Evolutionary conservation across 2,797 vertebrate species (phyloP).

Genomic region (Chlorospingus flavigularis): DNA sequence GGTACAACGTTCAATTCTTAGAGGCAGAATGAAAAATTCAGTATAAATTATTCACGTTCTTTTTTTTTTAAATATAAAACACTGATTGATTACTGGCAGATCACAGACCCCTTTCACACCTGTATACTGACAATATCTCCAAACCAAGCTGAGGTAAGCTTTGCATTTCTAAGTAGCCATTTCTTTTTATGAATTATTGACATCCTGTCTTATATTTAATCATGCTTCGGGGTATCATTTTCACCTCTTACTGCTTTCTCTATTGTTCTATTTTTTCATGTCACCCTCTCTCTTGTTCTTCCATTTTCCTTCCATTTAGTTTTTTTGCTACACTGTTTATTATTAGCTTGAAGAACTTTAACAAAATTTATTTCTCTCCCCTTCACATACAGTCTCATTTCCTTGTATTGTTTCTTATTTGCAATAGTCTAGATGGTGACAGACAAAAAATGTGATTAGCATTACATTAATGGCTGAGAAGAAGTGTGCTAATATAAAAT

Average conservation of each 20-base stretch:
- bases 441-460: background rate
- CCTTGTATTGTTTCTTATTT: background rate
- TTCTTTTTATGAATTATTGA: conserved; percentile 9
- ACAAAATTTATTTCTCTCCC: background rate
- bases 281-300: background rate
- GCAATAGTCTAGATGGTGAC: background rate
- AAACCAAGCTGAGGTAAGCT: background rate
- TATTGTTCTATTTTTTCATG: background rate
- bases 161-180: background rate
- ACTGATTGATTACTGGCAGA: background rate
- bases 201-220: background rate
- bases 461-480: background rate
- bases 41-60: background rate
- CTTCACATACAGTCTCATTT: background rate
- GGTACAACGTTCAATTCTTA: background rate
- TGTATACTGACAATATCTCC: background rate
- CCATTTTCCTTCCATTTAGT: background rate
- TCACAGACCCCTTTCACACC: background rate
- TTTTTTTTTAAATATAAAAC: background rate
- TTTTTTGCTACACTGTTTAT: background rate
- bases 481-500: background rate
- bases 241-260: background rate
- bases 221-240: background rate
- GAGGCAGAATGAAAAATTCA: background rate
- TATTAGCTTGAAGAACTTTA: background rate